Base-by-base conservation (phyloP, 1,140 invertebrate species). In the Zaprionus inermis region DNA sequence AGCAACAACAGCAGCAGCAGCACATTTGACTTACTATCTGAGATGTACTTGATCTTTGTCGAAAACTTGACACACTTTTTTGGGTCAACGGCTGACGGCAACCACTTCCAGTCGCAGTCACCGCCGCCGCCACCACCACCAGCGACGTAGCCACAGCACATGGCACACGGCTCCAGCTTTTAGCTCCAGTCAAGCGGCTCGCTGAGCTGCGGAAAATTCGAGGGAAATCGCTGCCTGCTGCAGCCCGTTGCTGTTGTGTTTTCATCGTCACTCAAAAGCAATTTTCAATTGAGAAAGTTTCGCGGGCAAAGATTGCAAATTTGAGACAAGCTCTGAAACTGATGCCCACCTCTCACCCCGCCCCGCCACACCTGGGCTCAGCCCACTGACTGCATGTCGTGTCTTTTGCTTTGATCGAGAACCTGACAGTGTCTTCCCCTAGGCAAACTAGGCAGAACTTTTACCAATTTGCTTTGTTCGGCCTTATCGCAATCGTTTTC, bases 11-110 rank as follows among this genome's bases (percentile, higher is more conserved):
- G 38, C 51, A 58, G 38, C 41, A 41, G 55, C 20, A 67, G 59
- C 67, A 65, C 61, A 69, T 78, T 81, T 69, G 68, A 78, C 63
- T 63, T 72, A 78, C 74, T 85, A 85, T 85, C 81, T 81, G 71
- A 69, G 81, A 85, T 85, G 81, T 85, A 86, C 81, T 84, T 84
- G 81, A 85, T 84, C 81, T 84, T 85, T 85, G 81, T 84, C 74
- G 81, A 84, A 84, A 84, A 85, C 81, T 84, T 84, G 81, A 84
- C 81, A 86, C 70, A 84, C 81, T 85, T 84, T 84, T 85, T 85
- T 85, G 78, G 82, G 82, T 79, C 82, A 85, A 78, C 82, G 78
- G 72, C 82, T 75, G 55, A 66, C 67, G 66, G 59, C 80, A 83
- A 76, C 75, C 64, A 71, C 70, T 74, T 58, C 65, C 69, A 58